phyloP scores from a whole-genome alignment of 30 jellyfish, hydroid and myxozoan species.

The Aurelia aurita region DNA sequence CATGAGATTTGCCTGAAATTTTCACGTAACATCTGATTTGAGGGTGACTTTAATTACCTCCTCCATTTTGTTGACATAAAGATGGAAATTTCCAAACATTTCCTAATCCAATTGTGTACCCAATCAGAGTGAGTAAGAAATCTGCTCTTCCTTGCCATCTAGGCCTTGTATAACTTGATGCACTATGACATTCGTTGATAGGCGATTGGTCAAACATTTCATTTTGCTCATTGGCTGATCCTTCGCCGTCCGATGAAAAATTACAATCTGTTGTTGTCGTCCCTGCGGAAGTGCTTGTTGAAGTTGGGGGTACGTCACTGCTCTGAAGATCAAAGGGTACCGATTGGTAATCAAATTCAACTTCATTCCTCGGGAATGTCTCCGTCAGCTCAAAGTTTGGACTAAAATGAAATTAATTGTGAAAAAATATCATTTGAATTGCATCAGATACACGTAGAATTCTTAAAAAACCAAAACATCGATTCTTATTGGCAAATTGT shows the following conservation, averaged over 20 bases:
- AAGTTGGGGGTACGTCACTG: slow-evolving; percentile 69
- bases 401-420: background rate
- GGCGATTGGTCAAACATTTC: slow-evolving; percentile 62
- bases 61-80: slow-evolving; percentile 96
- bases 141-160: slow-evolving; percentile 93
- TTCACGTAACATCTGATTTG: too few species aligned
- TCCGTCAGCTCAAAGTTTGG: slow-evolving; percentile 73
- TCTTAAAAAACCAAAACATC: too few species aligned
- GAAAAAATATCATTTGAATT: too few species aligned
- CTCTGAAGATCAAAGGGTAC: slow-evolving; percentile 76
- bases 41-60: too few species aligned
- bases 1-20: too few species aligned
- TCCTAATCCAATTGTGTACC: slow-evolving; percentile 96
- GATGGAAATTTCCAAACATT: slow-evolving; percentile 99
- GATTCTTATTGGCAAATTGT: too few species aligned
- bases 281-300: slow-evolving; percentile 90
- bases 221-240: slow-evolving; percentile 66
- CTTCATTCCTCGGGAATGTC: slow-evolving; percentile 41
- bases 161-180: slow-evolving; percentile 72
- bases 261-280: slow-evolving; percentile 82
- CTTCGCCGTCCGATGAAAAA: slow-evolving; percentile 87
- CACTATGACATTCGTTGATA: slow-evolving; percentile 75
- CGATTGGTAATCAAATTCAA: slow-evolving; percentile 66
- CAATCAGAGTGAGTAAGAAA: slow-evolving; percentile 84
- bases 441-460: too few species aligned